These are phyloP conservation scores for Andricus curvator DNA, from an alignment of 2,888 invertebrate genomes.

Conservation along the genomic window DNA sequence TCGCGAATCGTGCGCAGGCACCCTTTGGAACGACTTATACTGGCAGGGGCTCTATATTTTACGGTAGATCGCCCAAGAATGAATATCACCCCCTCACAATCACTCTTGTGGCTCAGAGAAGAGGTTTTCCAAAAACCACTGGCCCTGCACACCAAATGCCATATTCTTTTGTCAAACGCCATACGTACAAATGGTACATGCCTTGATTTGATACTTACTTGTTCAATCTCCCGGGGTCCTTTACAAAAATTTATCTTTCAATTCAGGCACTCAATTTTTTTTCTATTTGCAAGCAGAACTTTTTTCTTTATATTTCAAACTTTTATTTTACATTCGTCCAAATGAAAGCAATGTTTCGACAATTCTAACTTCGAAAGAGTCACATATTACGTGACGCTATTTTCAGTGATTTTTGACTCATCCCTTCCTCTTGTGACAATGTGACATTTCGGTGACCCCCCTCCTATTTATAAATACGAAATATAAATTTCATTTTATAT, in stretches of 20 bases:
- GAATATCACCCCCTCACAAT: slow-evolving; percentile 42
- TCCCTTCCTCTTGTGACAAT: too few species aligned
- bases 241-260: slow-evolving; percentile 4
- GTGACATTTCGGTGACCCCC: too few species aligned
- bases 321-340: neutral
- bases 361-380: neutral
- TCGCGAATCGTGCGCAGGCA: slow-evolving; percentile 36
- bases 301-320: neutral
- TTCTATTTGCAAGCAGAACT: neutral
- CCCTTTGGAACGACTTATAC: slow-evolving; percentile 35
- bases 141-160: slow-evolving; percentile 55
- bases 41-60: slow-evolving; percentile 52
- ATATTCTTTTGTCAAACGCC: slow-evolving; percentile 53
- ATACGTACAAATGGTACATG: slow-evolving; percentile 41
- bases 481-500: too few species aligned
- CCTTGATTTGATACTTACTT: slow-evolving; percentile 48
- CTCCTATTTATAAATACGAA: too few species aligned
- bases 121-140: slow-evolving; percentile 56
- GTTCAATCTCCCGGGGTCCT: slow-evolving; percentile 14
- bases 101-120: slow-evolving; percentile 49
- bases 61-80: slow-evolving; percentile 55
- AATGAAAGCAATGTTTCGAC: neutral
- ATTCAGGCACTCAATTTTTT: neutral
- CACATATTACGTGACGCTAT: too few species aligned
- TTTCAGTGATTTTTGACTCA: too few species aligned